Evolutionary conservation across 2,113 vertebrate species (phyloP).

Genomic region (Anarrhichthys ocellatus): DNA sequence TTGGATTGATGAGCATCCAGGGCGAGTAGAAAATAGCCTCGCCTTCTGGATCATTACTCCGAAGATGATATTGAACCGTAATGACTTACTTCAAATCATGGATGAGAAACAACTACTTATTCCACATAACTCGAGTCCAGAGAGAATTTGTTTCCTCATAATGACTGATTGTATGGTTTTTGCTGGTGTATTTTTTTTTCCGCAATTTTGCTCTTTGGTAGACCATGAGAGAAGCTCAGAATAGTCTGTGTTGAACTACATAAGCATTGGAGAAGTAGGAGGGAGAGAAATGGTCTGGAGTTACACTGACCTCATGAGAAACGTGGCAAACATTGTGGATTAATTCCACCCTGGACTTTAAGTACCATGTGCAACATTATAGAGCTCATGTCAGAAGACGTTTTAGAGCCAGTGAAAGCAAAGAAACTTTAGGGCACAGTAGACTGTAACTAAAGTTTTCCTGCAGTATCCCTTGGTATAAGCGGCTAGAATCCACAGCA

Average conservation of each 20-base stretch:
- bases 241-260: constrained; percentile 4
- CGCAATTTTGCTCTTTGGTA: constrained; percentile 28
- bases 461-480: constrained; percentile 26
- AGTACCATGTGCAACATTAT: constrained; percentile 45
- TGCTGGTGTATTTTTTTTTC: constrained; percentile 38
- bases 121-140: constrained; percentile 12
- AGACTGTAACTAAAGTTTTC: constrained; percentile 12
- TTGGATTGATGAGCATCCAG: constrained; percentile 49
- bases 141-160: constrained; percentile 25
- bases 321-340: constrained; percentile 66
- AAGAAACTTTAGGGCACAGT: constrained; percentile 20
- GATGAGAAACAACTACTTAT: constrained; percentile 8
- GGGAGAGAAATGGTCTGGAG: constrained; percentile 52
- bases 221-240: constrained; percentile 31
- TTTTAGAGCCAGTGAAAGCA: constrained; percentile 53
- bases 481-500: constrained; percentile 38
- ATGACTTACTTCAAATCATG: constrained; percentile 13
- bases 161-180: constrained; percentile 29
- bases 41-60: constrained; percentile 31
- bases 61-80: constrained; percentile 23
- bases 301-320: constrained; percentile 57
- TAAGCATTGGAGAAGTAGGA: constrained; percentile 20
- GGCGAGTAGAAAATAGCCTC: constrained; percentile 5
- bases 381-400: constrained; percentile 29
- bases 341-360: constrained; percentile 48